Percentiles rank a stretch among this genome's conserved stretches.
Evolutionary conservation across 2,113 vertebrate species (phyloP).

Genomic region (Macheiramphus alcinus): DNA sequence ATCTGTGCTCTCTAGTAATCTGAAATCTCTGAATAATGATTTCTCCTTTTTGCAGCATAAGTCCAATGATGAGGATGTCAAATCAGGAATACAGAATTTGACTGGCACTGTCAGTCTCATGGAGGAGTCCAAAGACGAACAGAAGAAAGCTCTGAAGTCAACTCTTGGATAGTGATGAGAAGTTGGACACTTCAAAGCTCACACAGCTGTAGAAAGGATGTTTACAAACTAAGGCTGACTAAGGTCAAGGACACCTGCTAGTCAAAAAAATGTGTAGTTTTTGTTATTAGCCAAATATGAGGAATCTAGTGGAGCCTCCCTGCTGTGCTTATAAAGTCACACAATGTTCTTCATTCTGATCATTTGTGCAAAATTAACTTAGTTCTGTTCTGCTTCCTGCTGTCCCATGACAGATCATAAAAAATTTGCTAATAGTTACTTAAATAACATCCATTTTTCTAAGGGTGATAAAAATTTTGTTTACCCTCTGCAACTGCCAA

Average conservation of each 20-base stretch:
- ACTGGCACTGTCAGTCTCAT: not conserved
- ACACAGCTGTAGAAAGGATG: conserved; percentile 31
- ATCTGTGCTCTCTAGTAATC: not conserved
- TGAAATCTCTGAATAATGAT: not conserved
- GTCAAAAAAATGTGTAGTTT: conserved; percentile 12
- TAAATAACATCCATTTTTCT: conserved; percentile 21
- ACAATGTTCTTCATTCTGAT: not conserved
- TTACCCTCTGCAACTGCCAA: not conserved
- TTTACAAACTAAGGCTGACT: conserved; percentile 34
- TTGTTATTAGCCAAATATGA: not conserved
- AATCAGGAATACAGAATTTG: not conserved
- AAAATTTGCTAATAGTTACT: not conserved
- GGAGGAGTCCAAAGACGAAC: not conserved
- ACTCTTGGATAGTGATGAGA: conserved; percentile 20
- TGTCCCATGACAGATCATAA: not conserved
- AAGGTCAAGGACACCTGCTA: conserved; percentile 53
- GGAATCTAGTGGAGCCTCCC: not conserved
- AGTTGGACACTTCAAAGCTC: conserved; percentile 44
- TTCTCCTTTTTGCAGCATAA: not conserved
- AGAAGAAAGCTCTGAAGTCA: conserved; percentile 1
- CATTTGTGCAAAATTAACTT: not conserved
- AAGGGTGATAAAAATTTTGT: conserved; percentile 11
- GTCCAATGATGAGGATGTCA: not conserved
- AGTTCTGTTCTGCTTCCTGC: not conserved
- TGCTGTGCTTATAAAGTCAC: not conserved